Evolutionary conservation across 2,888 invertebrate species (phyloP).

Genomic region (Nineta flava): DNA sequence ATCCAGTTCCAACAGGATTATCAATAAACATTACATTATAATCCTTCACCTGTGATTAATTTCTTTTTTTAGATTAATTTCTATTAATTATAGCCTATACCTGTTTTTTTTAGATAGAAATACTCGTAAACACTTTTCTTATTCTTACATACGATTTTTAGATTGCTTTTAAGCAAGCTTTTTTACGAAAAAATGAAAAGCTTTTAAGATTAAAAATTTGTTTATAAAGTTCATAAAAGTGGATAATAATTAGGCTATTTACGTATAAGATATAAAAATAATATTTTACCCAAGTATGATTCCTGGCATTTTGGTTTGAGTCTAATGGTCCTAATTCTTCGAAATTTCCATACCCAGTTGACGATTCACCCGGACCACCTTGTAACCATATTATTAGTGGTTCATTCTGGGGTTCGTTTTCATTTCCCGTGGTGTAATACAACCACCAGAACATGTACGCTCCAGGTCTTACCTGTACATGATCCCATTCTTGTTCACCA

Average conservation of each 20-base stretch:
- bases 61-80: no score
- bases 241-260: not conserved
- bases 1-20: conserved; percentile 77
- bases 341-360: conserved; percentile 76
- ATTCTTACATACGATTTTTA: no score
- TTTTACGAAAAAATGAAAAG: no score
- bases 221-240: not conserved
- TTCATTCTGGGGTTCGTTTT: conserved; percentile 37
- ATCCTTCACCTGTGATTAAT: conserved; percentile 40
- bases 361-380: conserved; percentile 63
- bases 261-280: not conserved
- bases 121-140: no score
- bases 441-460: conserved; percentile 83
- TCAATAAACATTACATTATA: conserved; percentile 75
- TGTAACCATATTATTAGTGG: conserved; percentile 72
- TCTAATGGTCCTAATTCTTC: conserved; percentile 66
- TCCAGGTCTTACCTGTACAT: conserved; percentile 51
- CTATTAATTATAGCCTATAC: no score
- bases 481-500: conserved; percentile 56
- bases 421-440: conserved; percentile 51
- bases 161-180: no score
- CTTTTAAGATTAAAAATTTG: no score
- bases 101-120: no score
- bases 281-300: conserved; percentile 52
- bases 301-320: conserved; percentile 45